phyloP scores from a whole-genome alignment of 2,797 vertebrate species.

The Chrysocyon brachyurus region DNA sequence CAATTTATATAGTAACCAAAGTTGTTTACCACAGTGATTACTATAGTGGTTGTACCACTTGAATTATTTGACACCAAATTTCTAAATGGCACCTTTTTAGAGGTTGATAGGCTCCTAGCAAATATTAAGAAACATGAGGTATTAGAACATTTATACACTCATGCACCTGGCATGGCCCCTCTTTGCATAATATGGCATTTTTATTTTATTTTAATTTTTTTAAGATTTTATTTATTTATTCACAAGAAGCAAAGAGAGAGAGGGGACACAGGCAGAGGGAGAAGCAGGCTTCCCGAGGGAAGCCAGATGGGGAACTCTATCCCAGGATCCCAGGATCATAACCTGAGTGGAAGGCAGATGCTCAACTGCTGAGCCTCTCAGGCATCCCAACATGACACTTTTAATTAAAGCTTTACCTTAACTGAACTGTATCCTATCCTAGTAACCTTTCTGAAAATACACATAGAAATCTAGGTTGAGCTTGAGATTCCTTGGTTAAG shows the following conservation, averaged over 20 bases:
- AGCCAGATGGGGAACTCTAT: no score
- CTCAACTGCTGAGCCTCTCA: no score
- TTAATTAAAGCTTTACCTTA: constrained; percentile 39
- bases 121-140: constrained; percentile 5
- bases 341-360: no score
- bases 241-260: no score
- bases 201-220: background rate
- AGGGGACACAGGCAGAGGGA: no score
- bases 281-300: no score
- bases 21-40: background rate
- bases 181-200: background rate
- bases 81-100: background rate
- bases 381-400: background rate
- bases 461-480: constrained; percentile 7
- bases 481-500: constrained; percentile 19
- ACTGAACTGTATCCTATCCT: background rate
- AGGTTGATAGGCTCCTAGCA: constrained; percentile 17
- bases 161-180: background rate
- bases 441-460: background rate
- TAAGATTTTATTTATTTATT: no score
- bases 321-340: no score
- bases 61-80: background rate
- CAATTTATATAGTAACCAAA: background rate
- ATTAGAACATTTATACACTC: background rate
- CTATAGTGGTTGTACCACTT: background rate